A percentile compares a stretch with the other conserved stretches of the same genome.
Conservation (phyloP, 2,113 vertebrate species). For the Tachysurus vachellii region DNA sequence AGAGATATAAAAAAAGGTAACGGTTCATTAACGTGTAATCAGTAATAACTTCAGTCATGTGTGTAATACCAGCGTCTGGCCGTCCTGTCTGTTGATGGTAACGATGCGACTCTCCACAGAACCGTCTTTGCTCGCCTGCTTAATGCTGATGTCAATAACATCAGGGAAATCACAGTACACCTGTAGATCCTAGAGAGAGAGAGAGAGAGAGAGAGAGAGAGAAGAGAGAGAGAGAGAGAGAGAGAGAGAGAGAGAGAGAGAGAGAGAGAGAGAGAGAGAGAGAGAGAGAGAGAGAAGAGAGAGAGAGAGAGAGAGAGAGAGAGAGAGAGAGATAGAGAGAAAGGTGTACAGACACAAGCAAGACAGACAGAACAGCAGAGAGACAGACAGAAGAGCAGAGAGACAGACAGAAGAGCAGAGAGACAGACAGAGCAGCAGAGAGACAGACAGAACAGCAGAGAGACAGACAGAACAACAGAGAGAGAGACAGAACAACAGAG, state of each 20-base stretch:
- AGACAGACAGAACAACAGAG: neutral
- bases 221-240: neutral
- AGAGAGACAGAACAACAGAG: no score
- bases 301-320: neutral
- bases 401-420: neutral
- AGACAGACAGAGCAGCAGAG: no score
- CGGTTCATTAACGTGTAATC: neutral
- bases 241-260: neutral
- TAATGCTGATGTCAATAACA: constrained; percentile 95
- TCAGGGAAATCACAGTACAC: constrained; percentile 94
- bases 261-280: neutral
- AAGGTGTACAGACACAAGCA: neutral
- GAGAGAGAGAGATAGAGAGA: neutral
- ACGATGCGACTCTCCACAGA: constrained; percentile 91
- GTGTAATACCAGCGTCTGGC: constrained; percentile 82
- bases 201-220: neutral
- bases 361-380: neutral
- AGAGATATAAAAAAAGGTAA: neutral
- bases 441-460: neutral
- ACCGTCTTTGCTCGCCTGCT: constrained; percentile 88
- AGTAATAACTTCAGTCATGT: neutral
- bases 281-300: constrained; percentile 20
- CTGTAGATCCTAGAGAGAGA: constrained; percentile 81
- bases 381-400: neutral
- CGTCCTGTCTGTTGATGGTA: constrained; percentile 90